Base-by-base conservation (phyloP, 2,797 vertebrate species). In the Bradypus variegatus region DNA sequence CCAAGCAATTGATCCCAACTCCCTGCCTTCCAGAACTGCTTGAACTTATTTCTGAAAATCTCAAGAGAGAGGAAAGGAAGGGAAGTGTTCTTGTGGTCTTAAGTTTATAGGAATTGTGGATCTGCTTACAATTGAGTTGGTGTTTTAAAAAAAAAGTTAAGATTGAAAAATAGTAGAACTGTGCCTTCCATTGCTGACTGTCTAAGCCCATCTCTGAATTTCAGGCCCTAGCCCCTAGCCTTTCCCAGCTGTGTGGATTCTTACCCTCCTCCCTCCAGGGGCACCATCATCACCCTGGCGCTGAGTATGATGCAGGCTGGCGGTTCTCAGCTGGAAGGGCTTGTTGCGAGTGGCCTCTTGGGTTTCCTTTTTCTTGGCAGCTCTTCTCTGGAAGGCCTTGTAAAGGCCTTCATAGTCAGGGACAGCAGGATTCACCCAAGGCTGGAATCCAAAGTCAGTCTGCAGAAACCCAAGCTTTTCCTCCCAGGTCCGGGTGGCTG, bases 371-470 rank as follows among this genome's bases (percentile, higher is more conserved):
- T 95, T 98, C 69, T 95, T 97, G 94, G 97, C 80, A 6, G 94
- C 96, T 96, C 97, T 97, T 93, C 95, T 98, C 96, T 98, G 98
- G 95, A 99, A 98, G 5, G 97, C 97, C 97, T 96, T 97, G 95
- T 99, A 98, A 91, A 99, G 97, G 95, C 93, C 96, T 86, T 97
- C 97, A 95, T 99, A 99, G 95, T 99, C 98, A 0, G 99, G 99
- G 79, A 99, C 95, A 15, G 95, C 93, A 10, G 97, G 93, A 88
- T 98, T 98, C 95, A 98, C 98, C 94, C 96, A 98, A 91, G 99
- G 99, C 91, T 97, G 97, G 97, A 99, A 99, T 91, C 96, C 98
- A 50, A 98, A 98, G 92, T 95, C 97, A 58, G 98, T 97, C 64
- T 99, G 97, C 95, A 99, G 96, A 96, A 98, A 99, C 72, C 96